These are phyloP conservation scores for Tortricodes alternella DNA, from an alignment of 2,888 invertebrate genomes.

Conservation along the genomic window DNA sequence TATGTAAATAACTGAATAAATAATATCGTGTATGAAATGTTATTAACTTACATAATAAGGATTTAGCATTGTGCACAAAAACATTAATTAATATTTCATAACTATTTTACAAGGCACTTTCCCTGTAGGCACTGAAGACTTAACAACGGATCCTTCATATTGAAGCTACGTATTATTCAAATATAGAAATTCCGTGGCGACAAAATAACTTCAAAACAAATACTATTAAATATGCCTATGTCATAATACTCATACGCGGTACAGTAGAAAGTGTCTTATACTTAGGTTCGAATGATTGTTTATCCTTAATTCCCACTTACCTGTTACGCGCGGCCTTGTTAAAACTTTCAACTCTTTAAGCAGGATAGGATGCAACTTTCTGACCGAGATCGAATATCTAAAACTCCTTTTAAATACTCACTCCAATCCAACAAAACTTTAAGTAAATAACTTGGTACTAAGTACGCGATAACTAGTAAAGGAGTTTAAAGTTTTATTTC, in stretches of 20 bases:
- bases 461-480: neutral
- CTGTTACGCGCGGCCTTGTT: constrained; percentile 58
- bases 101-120: too few relatives aligned
- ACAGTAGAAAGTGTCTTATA: constrained; percentile 2
- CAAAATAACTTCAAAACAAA: neutral
- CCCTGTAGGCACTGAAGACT: too few relatives aligned
- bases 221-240: neutral
- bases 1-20: neutral
- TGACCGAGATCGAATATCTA: constrained; percentile 21
- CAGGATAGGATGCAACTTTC: constrained; percentile 37
- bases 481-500: constrained; percentile 30
- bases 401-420: neutral
- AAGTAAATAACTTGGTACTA: neutral
- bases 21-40: too few relatives aligned
- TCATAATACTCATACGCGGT: neutral
- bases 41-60: too few relatives aligned
- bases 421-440: neutral
- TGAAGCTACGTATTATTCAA: too few relatives aligned
- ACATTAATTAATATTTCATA: too few relatives aligned
- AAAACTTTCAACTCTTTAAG: constrained; percentile 55
- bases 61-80: too few relatives aligned
- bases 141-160: too few relatives aligned
- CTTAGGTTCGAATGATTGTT: constrained; percentile 1
- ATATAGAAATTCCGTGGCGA: neutral
- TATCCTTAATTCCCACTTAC: constrained; percentile 46